These are phyloP conservation scores for Amniataba percoides DNA, from an alignment of 2,797 vertebrate genomes.

Conservation along the genomic window DNA sequence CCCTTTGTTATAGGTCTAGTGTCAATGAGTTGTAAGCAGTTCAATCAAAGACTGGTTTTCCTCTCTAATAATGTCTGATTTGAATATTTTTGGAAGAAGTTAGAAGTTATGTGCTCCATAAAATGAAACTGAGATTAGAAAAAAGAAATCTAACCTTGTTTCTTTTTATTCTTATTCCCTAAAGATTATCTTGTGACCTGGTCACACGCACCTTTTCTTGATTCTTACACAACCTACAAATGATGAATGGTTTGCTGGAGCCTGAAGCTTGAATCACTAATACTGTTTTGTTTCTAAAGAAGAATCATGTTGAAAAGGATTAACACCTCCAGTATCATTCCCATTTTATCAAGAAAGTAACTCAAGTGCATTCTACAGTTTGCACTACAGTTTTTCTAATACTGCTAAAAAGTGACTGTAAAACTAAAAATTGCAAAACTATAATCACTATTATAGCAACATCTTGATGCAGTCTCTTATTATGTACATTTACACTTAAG, in stretches of 20 bases:
- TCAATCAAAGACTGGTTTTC: neutral
- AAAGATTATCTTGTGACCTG: neutral
- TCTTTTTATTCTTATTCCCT: neutral
- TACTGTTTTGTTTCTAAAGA: neutral
- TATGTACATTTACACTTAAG: no score
- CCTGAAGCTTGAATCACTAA: neutral
- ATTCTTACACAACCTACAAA: neutral
- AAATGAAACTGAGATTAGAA: neutral
- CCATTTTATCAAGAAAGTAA: slow-evolving; percentile 52
- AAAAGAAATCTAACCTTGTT: neutral
- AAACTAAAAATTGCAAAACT: neutral
- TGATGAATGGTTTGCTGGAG: neutral
- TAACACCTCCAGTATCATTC: slow-evolving; percentile 63
- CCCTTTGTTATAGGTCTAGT: neutral
- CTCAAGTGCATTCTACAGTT: slow-evolving; percentile 22
- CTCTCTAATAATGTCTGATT: neutral
- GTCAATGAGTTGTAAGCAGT: neutral
- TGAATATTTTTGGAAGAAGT: neutral
- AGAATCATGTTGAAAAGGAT: slow-evolving; percentile 14
- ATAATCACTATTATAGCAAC: neutral
- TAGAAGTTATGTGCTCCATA: neutral
- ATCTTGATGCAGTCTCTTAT: no score
- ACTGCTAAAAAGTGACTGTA: neutral
- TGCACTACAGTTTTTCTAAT: slow-evolving; percentile 1
- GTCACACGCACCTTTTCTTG: neutral